Conservation (phyloP, 2,113 vertebrate genomes). For the Irena cyanogastra region DNA sequence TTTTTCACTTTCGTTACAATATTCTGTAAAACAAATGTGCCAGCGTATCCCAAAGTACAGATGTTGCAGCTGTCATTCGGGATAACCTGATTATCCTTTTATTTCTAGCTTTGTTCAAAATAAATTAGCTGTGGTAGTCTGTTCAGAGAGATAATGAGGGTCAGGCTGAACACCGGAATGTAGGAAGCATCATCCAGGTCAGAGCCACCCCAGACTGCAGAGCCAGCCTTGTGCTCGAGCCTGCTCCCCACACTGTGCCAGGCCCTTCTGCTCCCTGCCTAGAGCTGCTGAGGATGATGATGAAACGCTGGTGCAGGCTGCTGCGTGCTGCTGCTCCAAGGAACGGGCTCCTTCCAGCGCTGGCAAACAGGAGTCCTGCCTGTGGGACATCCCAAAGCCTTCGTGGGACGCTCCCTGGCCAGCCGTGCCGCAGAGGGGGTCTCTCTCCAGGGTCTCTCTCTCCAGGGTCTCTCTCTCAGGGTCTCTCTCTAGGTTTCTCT, state of each 20-base stretch:
- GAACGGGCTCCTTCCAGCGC: not conserved
- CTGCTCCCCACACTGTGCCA: accelerated
- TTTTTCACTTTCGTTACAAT: constrained; percentile 75
- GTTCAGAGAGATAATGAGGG: constrained; percentile 62
- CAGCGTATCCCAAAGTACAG: constrained; percentile 74
- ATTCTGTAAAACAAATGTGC: constrained; percentile 74
- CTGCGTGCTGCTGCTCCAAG: not conserved
- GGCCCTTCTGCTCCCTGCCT: not conserved
- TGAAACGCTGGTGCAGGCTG: not conserved
- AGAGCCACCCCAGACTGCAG: not conserved
- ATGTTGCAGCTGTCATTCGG: constrained; percentile 73
- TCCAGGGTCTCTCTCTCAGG: no score
- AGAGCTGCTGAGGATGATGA: accelerated
- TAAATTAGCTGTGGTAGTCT: constrained; percentile 67
- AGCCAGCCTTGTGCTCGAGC: accelerated
- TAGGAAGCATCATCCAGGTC: constrained; percentile 22
- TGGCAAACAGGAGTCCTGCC: not conserved
- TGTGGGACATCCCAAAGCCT: not conserved
- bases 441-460: no score
- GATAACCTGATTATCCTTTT: constrained; percentile 76
- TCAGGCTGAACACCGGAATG: constrained; percentile 33
- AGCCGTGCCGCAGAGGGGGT: accelerated
- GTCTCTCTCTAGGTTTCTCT: no score
- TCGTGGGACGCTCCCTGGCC: not conserved
- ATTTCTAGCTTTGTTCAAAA: constrained; percentile 70